Base-by-base conservation (phyloP, 2,113 vertebrate species). In the Semnopithecus entellus region DNA sequence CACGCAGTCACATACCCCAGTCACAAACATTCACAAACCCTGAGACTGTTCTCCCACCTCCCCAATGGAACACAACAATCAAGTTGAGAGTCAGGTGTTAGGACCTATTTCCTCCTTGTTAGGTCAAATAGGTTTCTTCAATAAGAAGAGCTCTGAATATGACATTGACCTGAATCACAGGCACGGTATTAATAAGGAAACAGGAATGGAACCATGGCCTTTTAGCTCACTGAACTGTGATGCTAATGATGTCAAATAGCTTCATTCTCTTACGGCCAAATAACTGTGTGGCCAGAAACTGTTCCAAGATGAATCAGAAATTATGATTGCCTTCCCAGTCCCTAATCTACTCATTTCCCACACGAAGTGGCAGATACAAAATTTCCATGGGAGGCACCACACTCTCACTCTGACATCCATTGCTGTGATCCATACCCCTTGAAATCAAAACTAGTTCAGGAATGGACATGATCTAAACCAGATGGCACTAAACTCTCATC, bases 1-100 rank as follows among this genome's bases (percentile, higher is more conserved):
- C 12, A 40, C 2, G 5, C 14, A 79, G 23, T 5, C 2, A 9
- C 9, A 57, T 2, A 59, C 1, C 25, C 11, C 1, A 0, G 32
- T 45, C 5, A 32, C 5, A 61, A 70, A 90, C 61, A 57, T 10
- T 55, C 85, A 83, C 68, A 52, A 66, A 38, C 14, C 7, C 22
- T 32, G 17, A 5, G 55, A 10, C 7, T 10, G 0, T 11, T 17
- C 12, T 45, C 25, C 17, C 6, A n/a, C 6, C 16, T n/a, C 30
- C n/a, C 22, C 14, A 10, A 0, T 2, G 23, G 52, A 68, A 82
- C 1, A 90, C 3, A 85, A 43, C 0, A 92, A 35, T 38, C 18
- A 55, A 64, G 5, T 12, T 4, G 27, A 90, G 10, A 52, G 45
- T 55, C 50, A 68, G 11, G 38, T 66, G 32, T 40, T 38, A 68